Evolutionary conservation across 2,797 vertebrate genomes (phyloP).

Genomic region (Rachycentron canadum): DNA sequence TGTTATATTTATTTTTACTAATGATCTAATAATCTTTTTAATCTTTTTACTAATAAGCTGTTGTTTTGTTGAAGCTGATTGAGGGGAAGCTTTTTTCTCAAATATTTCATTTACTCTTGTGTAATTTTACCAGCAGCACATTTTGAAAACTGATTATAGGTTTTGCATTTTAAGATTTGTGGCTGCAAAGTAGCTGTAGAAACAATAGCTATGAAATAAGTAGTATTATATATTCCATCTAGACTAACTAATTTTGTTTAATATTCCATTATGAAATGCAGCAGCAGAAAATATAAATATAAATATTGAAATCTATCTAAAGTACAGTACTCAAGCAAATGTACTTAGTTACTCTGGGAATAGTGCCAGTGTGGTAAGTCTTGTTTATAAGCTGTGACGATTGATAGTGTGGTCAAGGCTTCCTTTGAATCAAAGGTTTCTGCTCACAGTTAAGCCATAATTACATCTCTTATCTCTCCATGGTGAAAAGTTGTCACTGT

Average conservation of each 20-base stretch:
- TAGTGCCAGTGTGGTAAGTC: constrained; percentile 53
- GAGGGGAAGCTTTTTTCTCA: neutral
- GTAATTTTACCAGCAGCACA: neutral
- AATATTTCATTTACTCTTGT: neutral
- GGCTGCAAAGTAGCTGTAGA: neutral
- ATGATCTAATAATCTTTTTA: no score
- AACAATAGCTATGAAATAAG: neutral
- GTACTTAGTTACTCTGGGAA: constrained; percentile 1
- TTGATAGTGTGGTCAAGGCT: constrained; percentile 74
- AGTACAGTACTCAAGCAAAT: neutral
- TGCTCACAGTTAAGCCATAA: constrained; percentile 63
- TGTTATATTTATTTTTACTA: neutral
- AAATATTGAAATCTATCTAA: neutral
- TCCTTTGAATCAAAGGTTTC: constrained; percentile 79
- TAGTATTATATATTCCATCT: no score
- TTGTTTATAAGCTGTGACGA: constrained; percentile 73
- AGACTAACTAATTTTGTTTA: no score
- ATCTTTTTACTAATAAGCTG: no score
- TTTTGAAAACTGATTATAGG: neutral
- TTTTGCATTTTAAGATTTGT: neutral
- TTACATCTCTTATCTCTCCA: constrained; percentile 75
- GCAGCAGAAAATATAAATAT: neutral
- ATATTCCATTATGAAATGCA: neutral
- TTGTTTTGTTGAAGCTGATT: neutral
- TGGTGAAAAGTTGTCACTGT: constrained; percentile 56